phyloP scores from a whole-genome alignment of 2,797 vertebrate genomes.

The Sternotherus odoratus region DNA sequence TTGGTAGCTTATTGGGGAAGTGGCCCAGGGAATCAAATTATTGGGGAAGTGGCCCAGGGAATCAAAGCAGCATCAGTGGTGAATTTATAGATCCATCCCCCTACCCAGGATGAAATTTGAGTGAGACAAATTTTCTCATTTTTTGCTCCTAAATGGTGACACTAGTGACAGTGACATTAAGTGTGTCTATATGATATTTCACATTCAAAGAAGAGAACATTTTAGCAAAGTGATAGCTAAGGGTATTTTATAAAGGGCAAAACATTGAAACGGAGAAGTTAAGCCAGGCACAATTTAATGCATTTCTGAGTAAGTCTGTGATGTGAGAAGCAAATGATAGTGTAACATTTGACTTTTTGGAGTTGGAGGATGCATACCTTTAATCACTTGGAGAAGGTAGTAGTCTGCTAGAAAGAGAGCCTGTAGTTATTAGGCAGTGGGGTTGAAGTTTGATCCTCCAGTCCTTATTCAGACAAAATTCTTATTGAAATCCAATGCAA shows the following conservation, averaged over 20 bases:
- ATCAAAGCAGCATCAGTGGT: no score
- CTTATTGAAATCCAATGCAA: neutral
- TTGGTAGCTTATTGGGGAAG: no score
- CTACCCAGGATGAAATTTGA: no score
- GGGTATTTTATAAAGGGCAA: neutral
- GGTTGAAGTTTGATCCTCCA: neutral
- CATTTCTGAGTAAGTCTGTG: constrained; percentile 46
- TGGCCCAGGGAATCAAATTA: no score
- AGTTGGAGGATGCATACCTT: constrained; percentile 68
- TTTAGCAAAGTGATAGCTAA: neutral
- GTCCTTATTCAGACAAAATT: neutral
- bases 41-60: no score
- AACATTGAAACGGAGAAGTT: constrained; percentile 22
- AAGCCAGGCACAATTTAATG: constrained; percentile 45
- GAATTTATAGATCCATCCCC: no score
- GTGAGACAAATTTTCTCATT: no score
- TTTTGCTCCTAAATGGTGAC: no score
- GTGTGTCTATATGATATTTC: neutral
- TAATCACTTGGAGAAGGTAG: constrained; percentile 72
- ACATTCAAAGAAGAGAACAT: neutral
- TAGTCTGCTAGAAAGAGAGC: constrained; percentile 37
- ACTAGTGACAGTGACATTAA: no score
- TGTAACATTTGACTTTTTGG: constrained; percentile 53
- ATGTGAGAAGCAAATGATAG: constrained; percentile 56
- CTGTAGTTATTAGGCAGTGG: constrained; percentile 26